Percentiles rank a stretch among this genome's conserved stretches.
Conservation (phyloP, 2,888 invertebrate genomes). For the Meta bourneti region DNA sequence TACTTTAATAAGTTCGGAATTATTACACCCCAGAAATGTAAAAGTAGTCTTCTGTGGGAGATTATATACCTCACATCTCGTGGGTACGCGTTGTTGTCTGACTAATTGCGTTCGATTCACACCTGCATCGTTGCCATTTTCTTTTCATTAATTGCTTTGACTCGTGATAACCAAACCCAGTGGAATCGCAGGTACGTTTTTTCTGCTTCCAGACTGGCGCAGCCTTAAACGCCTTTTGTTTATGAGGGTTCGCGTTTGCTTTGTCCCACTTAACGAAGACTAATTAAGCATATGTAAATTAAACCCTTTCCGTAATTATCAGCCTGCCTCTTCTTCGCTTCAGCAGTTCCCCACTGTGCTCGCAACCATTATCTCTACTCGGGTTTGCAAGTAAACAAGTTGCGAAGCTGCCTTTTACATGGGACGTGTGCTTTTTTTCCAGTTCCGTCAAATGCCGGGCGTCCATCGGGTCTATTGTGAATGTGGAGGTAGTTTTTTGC, state of each 20-base stretch:
- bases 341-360: not conserved
- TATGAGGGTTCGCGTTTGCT: slow-evolving; percentile 15
- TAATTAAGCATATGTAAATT: slow-evolving; percentile 75
- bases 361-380: not conserved
- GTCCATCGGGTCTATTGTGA: slow-evolving; percentile 11
- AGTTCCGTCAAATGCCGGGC: not conserved
- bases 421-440: slow-evolving; percentile 19
- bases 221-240: slow-evolving; percentile 3
- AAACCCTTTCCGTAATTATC: slow-evolving; percentile 10
- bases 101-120: too few relatives aligned
- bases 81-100: too few relatives aligned
- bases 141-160: too few relatives aligned
- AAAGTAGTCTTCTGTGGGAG: too few relatives aligned
- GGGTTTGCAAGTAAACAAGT: not conserved
- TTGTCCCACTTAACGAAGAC: slow-evolving; percentile 36
- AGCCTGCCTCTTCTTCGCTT: slow-evolving; percentile 11
- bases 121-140: too few relatives aligned
- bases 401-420: too few relatives aligned
- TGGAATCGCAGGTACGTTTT: too few relatives aligned
- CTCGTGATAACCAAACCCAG: too few relatives aligned
- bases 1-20: too few relatives aligned
- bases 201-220: not conserved
- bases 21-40: too few relatives aligned
- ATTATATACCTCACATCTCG: too few relatives aligned
- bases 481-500: not conserved